Base-by-base conservation (phyloP, 2,113 vertebrate species). In the Gallinago undulata region DNA sequence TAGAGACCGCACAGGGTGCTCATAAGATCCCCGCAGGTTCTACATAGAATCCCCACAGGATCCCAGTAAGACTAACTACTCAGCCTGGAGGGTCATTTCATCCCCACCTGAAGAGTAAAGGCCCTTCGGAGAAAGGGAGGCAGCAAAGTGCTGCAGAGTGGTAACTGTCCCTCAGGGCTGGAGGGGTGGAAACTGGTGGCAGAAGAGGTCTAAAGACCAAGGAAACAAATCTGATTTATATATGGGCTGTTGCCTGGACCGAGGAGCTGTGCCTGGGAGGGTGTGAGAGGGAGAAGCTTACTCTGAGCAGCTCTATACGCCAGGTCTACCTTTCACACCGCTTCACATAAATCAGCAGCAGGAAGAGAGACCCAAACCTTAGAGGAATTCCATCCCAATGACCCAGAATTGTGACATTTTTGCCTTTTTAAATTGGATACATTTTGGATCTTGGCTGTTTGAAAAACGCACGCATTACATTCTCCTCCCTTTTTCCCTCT, bases 391-490 rank as follows among this genome's bases (percentile, higher is more conserved):
- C 93, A 88, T 75, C 31, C 10, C 93, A 81, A 21, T 96, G 97
- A 97, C 96, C 97, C 97, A 93, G 93, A 97, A 94, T 59, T 76
- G 51, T 96, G 97, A 94, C 96, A 96, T 93, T 96, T 93, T 78
- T 64, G 74, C 16, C 41, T 96, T 96, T 96, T 93, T 93, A 92
- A 97, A 93, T 96, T 97, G 87, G 93, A 79, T 93, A 74, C 51
- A 93, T 96, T 97, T 96, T 41, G 35, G 31, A 78, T 86, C 73
- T 63, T 28, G 59, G 74, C n/a, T 91, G 83, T 92, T 82, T 90
- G 43, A 89, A 85, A 84, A 62, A 88, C 66, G 60, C 9, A 16
- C 19, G 47, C 3, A 3, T 41, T 56, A 50, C 28, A 31, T 48
- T 89, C 6, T 57, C 37, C 19, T 72, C 27, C 25, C 12, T 55